These are phyloP conservation scores for Trachythela sp. DNA, from an alignment of 64 coral and sea anemone genomes.

Conservation along the genomic window DNA sequence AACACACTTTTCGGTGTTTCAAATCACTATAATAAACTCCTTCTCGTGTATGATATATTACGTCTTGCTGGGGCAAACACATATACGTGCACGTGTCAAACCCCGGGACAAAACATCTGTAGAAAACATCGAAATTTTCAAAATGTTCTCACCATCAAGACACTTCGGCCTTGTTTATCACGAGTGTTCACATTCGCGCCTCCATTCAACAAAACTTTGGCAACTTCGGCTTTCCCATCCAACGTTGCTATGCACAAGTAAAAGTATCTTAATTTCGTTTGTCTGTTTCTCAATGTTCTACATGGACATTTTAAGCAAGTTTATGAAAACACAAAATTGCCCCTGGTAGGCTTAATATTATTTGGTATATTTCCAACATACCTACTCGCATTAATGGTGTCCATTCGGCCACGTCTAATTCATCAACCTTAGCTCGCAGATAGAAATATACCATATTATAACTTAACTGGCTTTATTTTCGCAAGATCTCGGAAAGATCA, in stretches of 20 bases:
- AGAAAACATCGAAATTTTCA: too few relatives aligned
- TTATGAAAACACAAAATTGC: too few relatives aligned
- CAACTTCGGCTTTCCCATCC: neutral
- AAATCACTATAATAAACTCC: too few relatives aligned
- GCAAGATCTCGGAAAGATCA: too few relatives aligned
- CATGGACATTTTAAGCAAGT: too few relatives aligned
- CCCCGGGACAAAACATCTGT: too few relatives aligned
- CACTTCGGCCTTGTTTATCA: neutral
- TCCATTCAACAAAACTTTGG: neutral
- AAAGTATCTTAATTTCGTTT: neutral
- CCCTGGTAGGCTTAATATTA: neutral
- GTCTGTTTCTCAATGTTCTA: too few relatives aligned
- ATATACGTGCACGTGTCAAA: too few relatives aligned
- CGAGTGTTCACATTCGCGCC: neutral
- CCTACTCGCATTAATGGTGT: conserved; percentile 61
- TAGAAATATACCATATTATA: neutral
- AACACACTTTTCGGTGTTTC: too few relatives aligned
- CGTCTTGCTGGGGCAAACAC: too few relatives aligned
- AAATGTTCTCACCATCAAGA: neutral
- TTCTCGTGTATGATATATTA: too few relatives aligned
- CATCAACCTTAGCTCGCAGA: conserved; percentile 47
- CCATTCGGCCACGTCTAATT: conserved; percentile 54
- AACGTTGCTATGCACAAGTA: neutral
- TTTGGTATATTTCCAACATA: neutral
- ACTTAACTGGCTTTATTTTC: neutral